Conservation (phyloP, 2,797 vertebrate species). For the Chrosomus eos region DNA sequence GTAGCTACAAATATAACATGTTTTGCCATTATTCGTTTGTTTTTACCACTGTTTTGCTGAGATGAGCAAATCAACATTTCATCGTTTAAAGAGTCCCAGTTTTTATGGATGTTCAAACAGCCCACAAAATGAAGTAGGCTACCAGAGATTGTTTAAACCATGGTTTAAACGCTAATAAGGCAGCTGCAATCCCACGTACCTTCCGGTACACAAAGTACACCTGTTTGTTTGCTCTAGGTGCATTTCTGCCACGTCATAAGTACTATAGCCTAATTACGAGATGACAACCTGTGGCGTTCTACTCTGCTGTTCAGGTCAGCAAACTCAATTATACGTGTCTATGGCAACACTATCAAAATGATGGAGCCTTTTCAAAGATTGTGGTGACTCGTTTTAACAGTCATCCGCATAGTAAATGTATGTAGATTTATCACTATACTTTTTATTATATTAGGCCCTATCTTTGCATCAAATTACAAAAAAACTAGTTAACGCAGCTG, state of each 20-base stretch:
- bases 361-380: too few relatives aligned
- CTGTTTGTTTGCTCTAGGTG: neutral
- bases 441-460: too few relatives aligned
- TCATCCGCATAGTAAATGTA: neutral
- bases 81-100: neutral
- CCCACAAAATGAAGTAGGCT: neutral
- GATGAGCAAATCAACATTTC: neutral
- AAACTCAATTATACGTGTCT: too few relatives aligned
- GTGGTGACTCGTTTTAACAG: too few relatives aligned
- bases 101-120: neutral
- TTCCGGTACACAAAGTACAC: neutral
- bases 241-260: neutral
- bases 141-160: neutral
- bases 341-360: too few relatives aligned
- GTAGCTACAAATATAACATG: too few relatives aligned
- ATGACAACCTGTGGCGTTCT: neutral
- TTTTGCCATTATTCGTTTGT: neutral
- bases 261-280: neutral
- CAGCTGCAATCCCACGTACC: neutral
- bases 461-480: too few relatives aligned
- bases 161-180: neutral
- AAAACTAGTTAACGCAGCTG: too few relatives aligned
- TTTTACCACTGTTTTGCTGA: neutral
- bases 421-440: too few relatives aligned
- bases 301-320: too few relatives aligned